Base-by-base conservation (phyloP, 1,140 invertebrate genomes). In the Antheraea pernyi region DNA sequence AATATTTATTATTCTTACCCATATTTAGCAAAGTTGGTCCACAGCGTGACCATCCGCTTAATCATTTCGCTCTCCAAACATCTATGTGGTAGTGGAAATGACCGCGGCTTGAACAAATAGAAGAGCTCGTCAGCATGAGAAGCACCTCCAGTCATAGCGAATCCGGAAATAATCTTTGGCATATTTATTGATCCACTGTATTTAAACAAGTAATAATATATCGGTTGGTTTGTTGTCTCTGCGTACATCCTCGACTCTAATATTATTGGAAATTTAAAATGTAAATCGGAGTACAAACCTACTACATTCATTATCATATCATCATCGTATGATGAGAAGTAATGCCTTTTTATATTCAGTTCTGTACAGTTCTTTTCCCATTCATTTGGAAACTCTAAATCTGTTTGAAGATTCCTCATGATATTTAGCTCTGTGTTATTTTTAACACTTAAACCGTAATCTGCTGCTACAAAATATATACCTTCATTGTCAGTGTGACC, bases 21-120 rank as follows among this genome's bases (percentile, higher is more conserved):
- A 70, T 85, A 89, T 68, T 91, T 91, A 10, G 89, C 89, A 65
- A 91, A 91, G 69, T 91, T 91, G 0, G 88, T 91, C 89, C 89
- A 91, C 36, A 91, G 66, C 0, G 82, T 84, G 0, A 88, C 78
- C 87, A 91, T 89, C 0, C 82, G 71, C 37, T 74, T 71, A 8
- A 89, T 86, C 85, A 89, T 90, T 10, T 67, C 48, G 7, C 65
- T 70, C 68, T 91, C 89, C 9, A 89, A 69, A 22, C 73, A 79
- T 19, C 79, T 68, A 13, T 83, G 79, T 0, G 88, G 86, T 37
- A 86, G 71, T 6, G 87, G 86, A 67, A 91, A 80, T 0, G 80
- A 77, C 22, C 83, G 77, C 5, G 89, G 86, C 70, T 83, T 88
- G 76, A 92, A 90, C 69, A 92, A 71, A 68, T 92, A 92, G 74